Conservation (phyloP, 2,888 invertebrate genomes). For the Limnephilus marmoratus region DNA sequence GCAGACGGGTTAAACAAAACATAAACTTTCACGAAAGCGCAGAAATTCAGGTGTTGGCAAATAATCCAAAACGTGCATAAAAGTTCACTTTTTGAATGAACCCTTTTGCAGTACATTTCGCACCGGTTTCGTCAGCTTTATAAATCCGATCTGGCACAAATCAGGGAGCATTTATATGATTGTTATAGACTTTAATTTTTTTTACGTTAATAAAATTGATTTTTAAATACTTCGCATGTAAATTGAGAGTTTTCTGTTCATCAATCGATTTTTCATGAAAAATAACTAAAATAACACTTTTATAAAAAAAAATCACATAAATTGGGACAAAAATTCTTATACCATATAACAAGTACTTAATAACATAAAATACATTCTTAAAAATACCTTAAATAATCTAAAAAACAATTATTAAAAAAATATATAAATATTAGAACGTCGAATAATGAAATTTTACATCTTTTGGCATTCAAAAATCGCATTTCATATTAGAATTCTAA, state of each 20-base stretch:
- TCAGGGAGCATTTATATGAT: not conserved
- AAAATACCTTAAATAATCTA: slow-evolving; percentile 25
- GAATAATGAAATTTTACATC: slow-evolving; percentile 34
- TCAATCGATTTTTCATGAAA: not conserved
- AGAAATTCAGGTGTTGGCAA: not conserved
- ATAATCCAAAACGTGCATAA: not conserved
- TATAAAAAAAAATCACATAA: slow-evolving; percentile 6
- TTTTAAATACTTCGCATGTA: not conserved
- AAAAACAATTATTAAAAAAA: slow-evolving; percentile 2
- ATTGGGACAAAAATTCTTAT: not conserved
- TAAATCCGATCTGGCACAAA: not conserved
- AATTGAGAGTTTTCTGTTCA: not conserved
- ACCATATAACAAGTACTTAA: not conserved
- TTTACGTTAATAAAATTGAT: not conserved
- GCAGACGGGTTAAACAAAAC: no score
- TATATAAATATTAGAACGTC: slow-evolving; percentile 4
- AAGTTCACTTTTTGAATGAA: not conserved
- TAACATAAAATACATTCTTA: not conserved
- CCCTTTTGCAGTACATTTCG: not conserved
- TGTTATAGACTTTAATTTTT: no score
- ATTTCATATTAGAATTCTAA: slow-evolving; percentile 13
- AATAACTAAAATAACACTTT: not conserved
- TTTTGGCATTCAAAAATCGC: slow-evolving; percentile 31
- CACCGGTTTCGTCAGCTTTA: not conserved
- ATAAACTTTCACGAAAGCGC: not conserved